phyloP scores from a whole-genome alignment of 2,888 invertebrate species.

The Caenorhabditis virilis region DNA sequence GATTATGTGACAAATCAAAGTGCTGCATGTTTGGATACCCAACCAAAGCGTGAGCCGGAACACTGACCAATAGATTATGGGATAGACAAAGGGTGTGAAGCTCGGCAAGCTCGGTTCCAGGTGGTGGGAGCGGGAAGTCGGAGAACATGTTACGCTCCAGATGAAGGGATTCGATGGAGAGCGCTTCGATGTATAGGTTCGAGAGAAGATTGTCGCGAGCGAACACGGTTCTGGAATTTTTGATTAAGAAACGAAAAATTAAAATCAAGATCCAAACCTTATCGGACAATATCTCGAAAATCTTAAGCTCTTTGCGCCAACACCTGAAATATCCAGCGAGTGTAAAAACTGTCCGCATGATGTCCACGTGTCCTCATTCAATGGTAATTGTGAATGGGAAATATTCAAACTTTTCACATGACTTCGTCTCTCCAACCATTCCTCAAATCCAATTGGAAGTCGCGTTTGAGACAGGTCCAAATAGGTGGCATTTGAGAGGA shows the following conservation, averaged over 20 bases:
- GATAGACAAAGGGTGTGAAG: constrained; percentile 57
- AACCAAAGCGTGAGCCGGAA: constrained; percentile 50
- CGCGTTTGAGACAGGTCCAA: constrained; percentile 37
- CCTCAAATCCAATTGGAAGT: constrained; percentile 34
- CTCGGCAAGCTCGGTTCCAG: constrained; percentile 40
- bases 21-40: constrained; percentile 52
- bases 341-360: constrained; percentile 51
- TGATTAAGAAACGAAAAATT: not conserved
- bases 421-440: constrained; percentile 46
- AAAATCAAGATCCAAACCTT: constrained; percentile 14
- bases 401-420: constrained; percentile 44
- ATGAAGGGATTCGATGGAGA: constrained; percentile 38
- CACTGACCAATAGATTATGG: constrained; percentile 51
- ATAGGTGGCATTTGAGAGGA: constrained; percentile 40
- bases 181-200: constrained; percentile 29
- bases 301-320: constrained; percentile 38
- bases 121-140: constrained; percentile 44
- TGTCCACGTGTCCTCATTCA: constrained; percentile 46
- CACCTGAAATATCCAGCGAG: constrained; percentile 56
- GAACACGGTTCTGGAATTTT: constrained; percentile 31
- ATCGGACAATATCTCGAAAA: constrained; percentile 45
- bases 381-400: constrained; percentile 35
- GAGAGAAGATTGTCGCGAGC: constrained; percentile 50
- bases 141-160: constrained; percentile 48
- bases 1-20: constrained; percentile 58